Conservation (phyloP, 2,888 invertebrate genomes). For the Hydroisotoma schaefferi region DNA sequence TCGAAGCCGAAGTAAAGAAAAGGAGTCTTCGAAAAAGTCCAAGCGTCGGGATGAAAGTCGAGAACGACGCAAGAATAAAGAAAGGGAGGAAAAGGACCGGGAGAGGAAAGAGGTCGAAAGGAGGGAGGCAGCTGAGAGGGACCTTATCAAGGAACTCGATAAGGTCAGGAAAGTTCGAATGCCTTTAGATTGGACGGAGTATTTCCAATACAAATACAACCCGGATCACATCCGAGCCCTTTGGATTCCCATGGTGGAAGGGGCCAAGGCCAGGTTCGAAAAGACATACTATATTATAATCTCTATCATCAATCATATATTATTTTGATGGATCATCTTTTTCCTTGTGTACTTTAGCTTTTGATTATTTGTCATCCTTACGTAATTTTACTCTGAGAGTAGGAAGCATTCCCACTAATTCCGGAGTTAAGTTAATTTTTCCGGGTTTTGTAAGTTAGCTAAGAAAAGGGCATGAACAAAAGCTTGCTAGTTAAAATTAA, state of each 20-base stretch:
- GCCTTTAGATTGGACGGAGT: conserved; percentile 47
- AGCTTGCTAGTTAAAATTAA: too few species aligned
- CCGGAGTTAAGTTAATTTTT: too few species aligned
- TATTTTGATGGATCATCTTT: too few species aligned
- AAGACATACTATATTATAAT: too few species aligned
- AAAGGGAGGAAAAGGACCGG: conserved; percentile 23
- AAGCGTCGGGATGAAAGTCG: conserved; percentile 22
- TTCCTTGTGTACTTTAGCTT: conserved; percentile 3
- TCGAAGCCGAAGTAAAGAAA: conserved; percentile 20
- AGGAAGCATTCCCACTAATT: too few species aligned
- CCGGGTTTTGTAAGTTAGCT: too few species aligned
- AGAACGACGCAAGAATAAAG: conserved; percentile 30
- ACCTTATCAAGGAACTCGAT: conserved; percentile 36
- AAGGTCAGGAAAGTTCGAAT: conserved; percentile 40
- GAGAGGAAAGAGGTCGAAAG: conserved; percentile 31
- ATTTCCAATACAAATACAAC: conserved; percentile 36
- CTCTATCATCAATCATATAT: too few species aligned
- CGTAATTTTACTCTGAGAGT: too few species aligned
- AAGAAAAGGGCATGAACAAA: too few species aligned
- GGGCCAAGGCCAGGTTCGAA: too few species aligned
- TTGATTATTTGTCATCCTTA: neutral
- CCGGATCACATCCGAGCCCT: conserved; percentile 36
- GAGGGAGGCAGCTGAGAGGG: conserved; percentile 25
- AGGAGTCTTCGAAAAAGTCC: conserved; percentile 23
- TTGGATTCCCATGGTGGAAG: conserved; percentile 19